These are phyloP conservation scores for Puffinus mauretanicus DNA, from an alignment of 2,113 vertebrate genomes.

Conservation along the genomic window DNA sequence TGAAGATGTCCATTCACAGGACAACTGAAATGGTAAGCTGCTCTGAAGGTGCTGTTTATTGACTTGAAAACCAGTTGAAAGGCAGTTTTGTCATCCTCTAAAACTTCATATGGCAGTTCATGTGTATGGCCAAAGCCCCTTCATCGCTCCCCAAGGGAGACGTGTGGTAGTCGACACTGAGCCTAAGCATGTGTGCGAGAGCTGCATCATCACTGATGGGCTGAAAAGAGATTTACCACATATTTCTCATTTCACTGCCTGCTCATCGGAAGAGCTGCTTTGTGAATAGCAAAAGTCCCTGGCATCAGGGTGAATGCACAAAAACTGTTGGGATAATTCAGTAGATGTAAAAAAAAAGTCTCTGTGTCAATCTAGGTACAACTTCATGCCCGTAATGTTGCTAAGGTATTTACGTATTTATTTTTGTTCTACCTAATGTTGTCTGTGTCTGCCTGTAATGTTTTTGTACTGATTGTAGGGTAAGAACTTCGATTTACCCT, in stretches of 20 bases:
- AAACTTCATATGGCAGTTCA: neutral
- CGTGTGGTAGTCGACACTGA: neutral
- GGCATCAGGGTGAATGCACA: neutral
- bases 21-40: neutral
- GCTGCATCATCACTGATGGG: neutral
- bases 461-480: neutral
- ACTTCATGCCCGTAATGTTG: neutral
- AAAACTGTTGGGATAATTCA: neutral
- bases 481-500: neutral
- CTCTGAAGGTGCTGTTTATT: constrained; percentile 5
- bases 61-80: neutral
- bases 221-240: neutral
- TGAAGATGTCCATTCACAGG: neutral
- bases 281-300: neutral
- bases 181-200: neutral
- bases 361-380: neutral
- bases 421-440: neutral
- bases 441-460: neutral
- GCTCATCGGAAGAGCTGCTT: neutral
- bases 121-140: neutral
- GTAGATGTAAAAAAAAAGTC: neutral
- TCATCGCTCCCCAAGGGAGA: neutral
- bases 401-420: neutral
- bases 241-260: neutral
- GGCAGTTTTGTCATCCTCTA: neutral